phyloP scores from a whole-genome alignment of 2,113 vertebrate species.

The Willisornis vidua region DNA sequence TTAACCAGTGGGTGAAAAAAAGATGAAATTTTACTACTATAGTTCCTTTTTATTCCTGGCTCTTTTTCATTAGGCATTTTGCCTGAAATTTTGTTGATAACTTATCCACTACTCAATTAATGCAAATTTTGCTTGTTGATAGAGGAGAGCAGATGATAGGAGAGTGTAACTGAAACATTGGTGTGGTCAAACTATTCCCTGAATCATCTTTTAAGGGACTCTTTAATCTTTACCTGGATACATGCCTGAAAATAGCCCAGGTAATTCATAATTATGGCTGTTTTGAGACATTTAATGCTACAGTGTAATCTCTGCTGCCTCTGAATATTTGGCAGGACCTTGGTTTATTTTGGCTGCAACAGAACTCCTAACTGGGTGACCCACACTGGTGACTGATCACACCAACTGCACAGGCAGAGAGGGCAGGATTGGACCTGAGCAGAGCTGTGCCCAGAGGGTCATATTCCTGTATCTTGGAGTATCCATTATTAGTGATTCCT shows the following conservation, averaged over 20 bases:
- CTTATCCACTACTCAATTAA: not conserved
- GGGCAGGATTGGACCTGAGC: not conserved
- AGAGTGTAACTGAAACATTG: not conserved
- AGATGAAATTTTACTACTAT: not conserved
- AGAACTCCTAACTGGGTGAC: not conserved
- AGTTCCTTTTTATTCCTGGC: not conserved
- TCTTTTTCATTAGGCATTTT: not conserved
- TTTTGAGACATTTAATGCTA: not conserved
- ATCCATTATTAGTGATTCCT: not conserved
- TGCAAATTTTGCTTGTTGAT: not conserved
- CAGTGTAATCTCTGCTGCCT: not conserved
- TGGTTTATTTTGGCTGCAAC: conserved; percentile 33
- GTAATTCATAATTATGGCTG: not conserved
- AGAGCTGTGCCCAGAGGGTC: not conserved
- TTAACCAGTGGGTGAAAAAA: not conserved
- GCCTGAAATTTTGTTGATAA: not conserved
- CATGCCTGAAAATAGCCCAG: not conserved
- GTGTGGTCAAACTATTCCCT: not conserved
- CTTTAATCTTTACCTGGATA: not conserved
- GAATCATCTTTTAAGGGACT: not conserved
- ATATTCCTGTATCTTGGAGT: not conserved
- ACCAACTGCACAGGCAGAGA: not conserved
- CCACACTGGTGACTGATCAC: not conserved
- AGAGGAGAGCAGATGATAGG: not conserved
- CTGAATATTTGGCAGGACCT: conserved; percentile 25